Evolutionary conservation across 2,797 vertebrate species (phyloP), one percentile per base, ranked within the genome.

Genomic region (Bucorvus abyssinicus): DNA sequence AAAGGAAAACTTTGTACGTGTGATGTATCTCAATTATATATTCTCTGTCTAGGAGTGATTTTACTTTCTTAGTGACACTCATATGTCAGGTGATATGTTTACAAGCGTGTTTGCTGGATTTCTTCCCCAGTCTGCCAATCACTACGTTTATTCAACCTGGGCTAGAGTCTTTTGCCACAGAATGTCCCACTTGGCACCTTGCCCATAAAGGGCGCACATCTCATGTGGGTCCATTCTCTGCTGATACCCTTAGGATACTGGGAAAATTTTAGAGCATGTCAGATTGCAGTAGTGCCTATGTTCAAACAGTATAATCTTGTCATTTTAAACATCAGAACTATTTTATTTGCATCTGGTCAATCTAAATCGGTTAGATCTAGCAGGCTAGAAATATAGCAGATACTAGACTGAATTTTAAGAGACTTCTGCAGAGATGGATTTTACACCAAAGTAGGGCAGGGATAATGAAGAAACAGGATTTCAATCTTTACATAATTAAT

Each of bases 201-300:
- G 23, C 23, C 32, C 24, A 12, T 1, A 40, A 2, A 12, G 16
- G 15, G 1, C 42, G 7, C 34, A 34, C 1, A 0, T 64, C 23
- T 84, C 53, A 29, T 20, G 2, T 20, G 21, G 3, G 29, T 44
- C 79, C 2, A 1, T 42, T 53, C 42, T 24, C 42, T 68, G 14
- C 18, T 56, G 36, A 20, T 6, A 90, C 14, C 12, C 13, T 68
- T 22, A 1, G 3, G 21, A n/a, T 30, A 34, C 21, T 2, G 1
- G 11, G 22, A 8, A 36, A 30, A 87, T 73, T 80, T 87, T 12
- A 73, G 7, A 74, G 17, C 13, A 47, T 59, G 24, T 93, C 56
- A 69, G 27, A 61, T 8, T 67, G 30, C 2, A 2, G 7, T 55
- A 24, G 2, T 82, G 18, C 8, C 45, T 60, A 10, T 27, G 15